Base-by-base conservation (phyloP, 2,797 vertebrate genomes). In the Garrulus glandarius region DNA sequence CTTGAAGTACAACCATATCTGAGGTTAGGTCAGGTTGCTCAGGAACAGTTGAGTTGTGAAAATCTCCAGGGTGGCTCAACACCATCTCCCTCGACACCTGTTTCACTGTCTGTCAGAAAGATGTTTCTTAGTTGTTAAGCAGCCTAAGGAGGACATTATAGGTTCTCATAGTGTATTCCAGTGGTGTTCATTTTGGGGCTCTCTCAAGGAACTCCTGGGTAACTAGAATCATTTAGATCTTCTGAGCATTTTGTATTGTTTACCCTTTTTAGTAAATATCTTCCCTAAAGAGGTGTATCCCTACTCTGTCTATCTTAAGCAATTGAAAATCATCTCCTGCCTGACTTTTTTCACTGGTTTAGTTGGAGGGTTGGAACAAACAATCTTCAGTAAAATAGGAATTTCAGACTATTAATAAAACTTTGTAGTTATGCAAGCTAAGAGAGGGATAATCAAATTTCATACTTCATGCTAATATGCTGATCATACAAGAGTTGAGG, bases 81-180 rank as follows among this genome's bases (percentile, higher is more conserved):
- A 10, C 5, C 10, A 18, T 1, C 15, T 72, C 24, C 15, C 43
- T 80, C 0, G 0, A 13, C 10, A 6, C 4, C 10, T 27, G 3
- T 53, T 86, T 67, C 29, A 27, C 18, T 44, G 11, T 32, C 75
- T 16, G 12, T 36, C 36, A 37, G 32, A 44, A 44, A 2, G 36
- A 15, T 3, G 3, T 75, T 15, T 46, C 23, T 59, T 50, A 16
- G 15, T 8, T 77, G n/a, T 34, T 53, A 43, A 78, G 36, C 63
- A 82, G 30, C 8, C 43, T 53, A 19, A 84, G 52, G 71, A 77
- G 20, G 49, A 13, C 8, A 11, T 43, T 46, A 3, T 0, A 1
- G n/a, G 10, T 82, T 82, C 36, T 84, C 36, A n/a, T 16, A 21
- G 8, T 6, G 6, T 41, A 15, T 56, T 85, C 32, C 34, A 22